Base-by-base conservation (phyloP, 2,113 vertebrate genomes). In the Spermophilus dauricus region DNA sequence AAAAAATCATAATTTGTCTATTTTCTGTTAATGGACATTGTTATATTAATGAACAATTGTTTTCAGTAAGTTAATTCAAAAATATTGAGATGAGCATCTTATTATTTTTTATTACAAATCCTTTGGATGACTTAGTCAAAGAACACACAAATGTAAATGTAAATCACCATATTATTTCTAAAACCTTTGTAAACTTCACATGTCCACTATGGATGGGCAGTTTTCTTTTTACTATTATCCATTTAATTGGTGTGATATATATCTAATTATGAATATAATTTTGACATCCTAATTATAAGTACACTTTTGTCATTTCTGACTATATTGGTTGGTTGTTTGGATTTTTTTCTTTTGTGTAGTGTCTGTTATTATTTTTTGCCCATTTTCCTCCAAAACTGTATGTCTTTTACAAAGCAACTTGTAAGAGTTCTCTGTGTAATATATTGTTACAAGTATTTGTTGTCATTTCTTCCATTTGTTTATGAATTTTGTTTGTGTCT, bases 251-350 rank as follows among this genome's bases (percentile, higher is more conserved):
- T 53, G 9, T 51, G 75, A 72, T 70, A 89, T 78, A 2, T 58
- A 94, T 86, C 61, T 56, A 48, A 75, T 39, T 61, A 53, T 58
- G 76, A 76, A 26, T 75, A 81, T 95, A 87, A 58, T 82, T 85
- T 89, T 67, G 32, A 75, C 48, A 53, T 90, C 28, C 7, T n/a
- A 69, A 89, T 30, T 42, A n/a, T 13, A 65, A 89, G 22, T 51
- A n/a, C 17, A 65, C 51, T 51, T 72, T 67, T 18, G 67, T 82
- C 2, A 82, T 83, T 34, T 67, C 45, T 73, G 72, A 30, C 58
- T 39, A n/a, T 58, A 75, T 30, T 11, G 45, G 34, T 3, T 39
- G 82, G 34, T 3, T 39, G 82, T 18, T 42, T 86, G 53, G 13
- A 86, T 86, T 81, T 81, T 28, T 53, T 17, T 53, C 14, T 92